Percentiles rank a stretch among this genome's conserved stretches.
Conservation (phyloP, 1,140 invertebrate species). For the Drosophila azteca region DNA sequence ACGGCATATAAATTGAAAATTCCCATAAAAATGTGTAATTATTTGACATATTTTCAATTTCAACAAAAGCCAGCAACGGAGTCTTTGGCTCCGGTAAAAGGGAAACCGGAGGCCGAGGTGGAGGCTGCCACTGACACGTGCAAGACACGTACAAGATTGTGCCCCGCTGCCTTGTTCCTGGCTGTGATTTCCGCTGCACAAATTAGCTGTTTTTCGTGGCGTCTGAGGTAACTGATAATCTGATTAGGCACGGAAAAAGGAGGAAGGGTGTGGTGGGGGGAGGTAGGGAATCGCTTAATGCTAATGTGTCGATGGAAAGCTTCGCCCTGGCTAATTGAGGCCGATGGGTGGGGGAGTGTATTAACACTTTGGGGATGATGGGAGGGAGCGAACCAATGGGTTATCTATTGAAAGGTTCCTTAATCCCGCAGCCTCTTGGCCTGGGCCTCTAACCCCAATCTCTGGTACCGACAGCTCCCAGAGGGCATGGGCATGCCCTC, state of each 20-base stretch:
- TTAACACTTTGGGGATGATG: background rate
- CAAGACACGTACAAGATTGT: slow-evolving; percentile 37
- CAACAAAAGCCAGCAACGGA: slow-evolving; percentile 39
- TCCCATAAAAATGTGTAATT: slow-evolving; percentile 80
- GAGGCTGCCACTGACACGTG: slow-evolving; percentile 28
- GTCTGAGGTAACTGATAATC: slow-evolving; percentile 52
- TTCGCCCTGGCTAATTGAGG: slow-evolving; percentile 39
- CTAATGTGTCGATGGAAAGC: slow-evolving; percentile 48
- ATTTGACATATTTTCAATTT: slow-evolving; percentile 79
- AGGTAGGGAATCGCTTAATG: slow-evolving; percentile 30
- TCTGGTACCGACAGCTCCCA: slow-evolving; percentile 1
- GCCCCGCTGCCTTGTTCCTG: slow-evolving; percentile 4
- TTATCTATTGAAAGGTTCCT: slow-evolving; percentile 37
- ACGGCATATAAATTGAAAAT: slow-evolving; percentile 82
- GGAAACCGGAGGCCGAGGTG: slow-evolving; percentile 13
- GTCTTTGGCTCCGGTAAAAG: background rate
- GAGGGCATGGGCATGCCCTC: slow-evolving; percentile 44
- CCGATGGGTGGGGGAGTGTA: background rate
- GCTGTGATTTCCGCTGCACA: slow-evolving; percentile 66
- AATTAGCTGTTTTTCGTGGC: slow-evolving; percentile 48
- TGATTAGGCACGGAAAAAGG: slow-evolving; percentile 32
- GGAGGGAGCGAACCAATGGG: background rate
- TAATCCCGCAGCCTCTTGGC: slow-evolving; percentile 20
- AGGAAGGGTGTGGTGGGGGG: background rate
- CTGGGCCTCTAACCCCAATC: slow-evolving; percentile 47